Evolutionary conservation across 2,888 invertebrate species (phyloP).

Genomic region (Chelonus formosanus): DNA sequence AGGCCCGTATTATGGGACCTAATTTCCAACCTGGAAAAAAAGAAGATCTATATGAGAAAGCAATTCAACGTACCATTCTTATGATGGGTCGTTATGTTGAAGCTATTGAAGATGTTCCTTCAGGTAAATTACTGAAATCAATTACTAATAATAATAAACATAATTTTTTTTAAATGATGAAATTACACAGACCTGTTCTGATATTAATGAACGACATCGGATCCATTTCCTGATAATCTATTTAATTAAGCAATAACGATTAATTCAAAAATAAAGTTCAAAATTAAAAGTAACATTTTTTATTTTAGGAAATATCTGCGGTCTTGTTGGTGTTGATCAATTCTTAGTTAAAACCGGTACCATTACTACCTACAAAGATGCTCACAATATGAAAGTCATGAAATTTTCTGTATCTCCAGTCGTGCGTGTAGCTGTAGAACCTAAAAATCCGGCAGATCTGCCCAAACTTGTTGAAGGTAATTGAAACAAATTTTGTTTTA

Average conservation of each 20-base stretch:
- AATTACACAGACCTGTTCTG: constrained; percentile 57
- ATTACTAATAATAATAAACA: background rate
- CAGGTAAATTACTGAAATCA: constrained; percentile 68
- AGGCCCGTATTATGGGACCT: constrained; percentile 99
- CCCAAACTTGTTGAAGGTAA: constrained; percentile 91
- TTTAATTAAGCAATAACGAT: constrained; percentile 15
- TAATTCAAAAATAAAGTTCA: background rate
- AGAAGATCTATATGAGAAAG: constrained; percentile 98
- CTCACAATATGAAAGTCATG: constrained; percentile 99
- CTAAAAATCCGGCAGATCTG: constrained; percentile 98
- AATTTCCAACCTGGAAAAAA: constrained; percentile 98
- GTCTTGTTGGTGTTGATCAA: constrained; percentile 99
- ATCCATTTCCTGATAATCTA: background rate
- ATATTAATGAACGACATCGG: constrained; percentile 45
- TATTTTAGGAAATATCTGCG: constrained; percentile 90
- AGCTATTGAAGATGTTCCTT: constrained; percentile 99
- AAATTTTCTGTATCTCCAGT: constrained; percentile 99
- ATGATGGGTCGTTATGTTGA: constrained; percentile 99
- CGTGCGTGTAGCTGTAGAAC: constrained; percentile 99
- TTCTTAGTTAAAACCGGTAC: constrained; percentile 99
- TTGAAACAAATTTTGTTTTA: no score
- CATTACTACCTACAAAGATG: constrained; percentile 98
- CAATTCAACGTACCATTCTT: constrained; percentile 98
- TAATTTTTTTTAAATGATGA: constrained; percentile 48
- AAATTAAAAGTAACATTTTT: background rate